These are phyloP conservation scores for Microctenopoma stevenorrisi DNA, from an alignment of 2,797 vertebrate genomes.

Conservation along the genomic window DNA sequence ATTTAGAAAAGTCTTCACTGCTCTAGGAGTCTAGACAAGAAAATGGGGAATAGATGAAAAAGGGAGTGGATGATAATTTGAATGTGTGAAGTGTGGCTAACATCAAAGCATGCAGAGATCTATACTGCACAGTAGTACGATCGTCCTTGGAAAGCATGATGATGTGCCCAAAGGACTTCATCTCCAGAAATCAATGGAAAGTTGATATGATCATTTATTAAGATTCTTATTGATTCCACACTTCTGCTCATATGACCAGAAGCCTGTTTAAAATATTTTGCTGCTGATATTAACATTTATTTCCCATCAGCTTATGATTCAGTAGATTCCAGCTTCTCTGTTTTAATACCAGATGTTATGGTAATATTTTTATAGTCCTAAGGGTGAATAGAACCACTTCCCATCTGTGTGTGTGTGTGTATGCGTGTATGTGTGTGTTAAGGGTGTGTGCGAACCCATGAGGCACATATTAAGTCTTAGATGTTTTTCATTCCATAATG, in stretches of 20 bases:
- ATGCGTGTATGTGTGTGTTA: slow-evolving; percentile 19
- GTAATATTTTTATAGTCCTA: slow-evolving; percentile 59
- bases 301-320: slow-evolving; percentile 7
- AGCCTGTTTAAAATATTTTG: slow-evolving; percentile 45
- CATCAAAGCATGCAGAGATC: slow-evolving; percentile 56
- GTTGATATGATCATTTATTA: slow-evolving; percentile 46
- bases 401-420: slow-evolving; percentile 35
- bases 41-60: slow-evolving; percentile 44
- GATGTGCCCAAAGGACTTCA: slow-evolving; percentile 47
- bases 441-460: slow-evolving; percentile 51
- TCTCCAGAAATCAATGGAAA: slow-evolving; percentile 56
- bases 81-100: slow-evolving; percentile 36
- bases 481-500: slow-evolving; percentile 85
- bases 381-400: slow-evolving; percentile 56
- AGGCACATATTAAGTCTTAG: slow-evolving; percentile 74
- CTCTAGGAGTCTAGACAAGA: slow-evolving; percentile 51
- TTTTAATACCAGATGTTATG: slow-evolving; percentile 69
- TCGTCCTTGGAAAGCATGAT: slow-evolving; percentile 45
- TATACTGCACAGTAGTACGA: slow-evolving; percentile 9
- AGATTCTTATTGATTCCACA: slow-evolving; percentile 51
- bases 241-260: slow-evolving; percentile 29
- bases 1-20: slow-evolving; percentile 44
- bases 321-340: slow-evolving; percentile 31
- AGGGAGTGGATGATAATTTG: slow-evolving; percentile 33
- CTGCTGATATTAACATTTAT: slow-evolving; percentile 9